phyloP scores from a whole-genome alignment of 2,797 vertebrate genomes.

The Acestrorhynchus altus region DNA sequence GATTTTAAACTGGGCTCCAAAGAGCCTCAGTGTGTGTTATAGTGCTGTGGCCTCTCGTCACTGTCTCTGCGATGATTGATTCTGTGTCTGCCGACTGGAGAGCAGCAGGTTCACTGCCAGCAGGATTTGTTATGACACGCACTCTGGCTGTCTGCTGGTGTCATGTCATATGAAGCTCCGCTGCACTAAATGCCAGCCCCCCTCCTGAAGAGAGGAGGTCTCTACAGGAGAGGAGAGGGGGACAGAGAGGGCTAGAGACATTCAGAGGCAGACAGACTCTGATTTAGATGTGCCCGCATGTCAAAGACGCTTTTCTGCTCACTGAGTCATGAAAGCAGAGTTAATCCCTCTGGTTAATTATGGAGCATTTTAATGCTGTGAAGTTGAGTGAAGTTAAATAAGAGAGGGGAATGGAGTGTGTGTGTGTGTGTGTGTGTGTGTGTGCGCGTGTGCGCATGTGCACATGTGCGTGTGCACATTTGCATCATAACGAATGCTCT shows the following conservation, averaged over 20 bases:
- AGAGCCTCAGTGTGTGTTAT: conserved; percentile 22
- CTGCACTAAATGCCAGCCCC: conserved; percentile 66
- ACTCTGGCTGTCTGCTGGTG: conserved; percentile 59
- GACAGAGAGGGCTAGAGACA: not conserved
- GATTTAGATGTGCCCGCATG: conserved; percentile 14
- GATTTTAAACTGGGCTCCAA: conserved; percentile 18
- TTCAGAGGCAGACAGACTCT: conserved; percentile 27
- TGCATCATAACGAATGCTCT: not conserved
- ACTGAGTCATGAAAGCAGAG: not conserved
- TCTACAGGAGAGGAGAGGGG: conserved; percentile 25
- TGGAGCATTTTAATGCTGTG: not conserved
- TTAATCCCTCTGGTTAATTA: conserved; percentile 21
- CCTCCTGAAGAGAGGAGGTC: conserved; percentile 51
- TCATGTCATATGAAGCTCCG: conserved; percentile 65
- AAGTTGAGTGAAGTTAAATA: conserved; percentile 1
- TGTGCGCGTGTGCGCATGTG: not conserved
- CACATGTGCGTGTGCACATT: not conserved
- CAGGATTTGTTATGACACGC: conserved; percentile 5
- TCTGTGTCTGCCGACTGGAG: conserved; percentile 26
- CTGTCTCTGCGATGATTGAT: conserved; percentile 8
- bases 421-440: conserved; percentile 6
- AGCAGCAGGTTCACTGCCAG: conserved; percentile 18
- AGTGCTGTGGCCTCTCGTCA: conserved; percentile 11
- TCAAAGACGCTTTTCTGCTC: conserved; percentile 57
- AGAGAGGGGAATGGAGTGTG: not conserved